Percentiles rank a stretch among this genome's conserved stretches.
phyloP scores from a whole-genome alignment of 2,113 vertebrate genomes.

The Cheilinus undulatus region DNA sequence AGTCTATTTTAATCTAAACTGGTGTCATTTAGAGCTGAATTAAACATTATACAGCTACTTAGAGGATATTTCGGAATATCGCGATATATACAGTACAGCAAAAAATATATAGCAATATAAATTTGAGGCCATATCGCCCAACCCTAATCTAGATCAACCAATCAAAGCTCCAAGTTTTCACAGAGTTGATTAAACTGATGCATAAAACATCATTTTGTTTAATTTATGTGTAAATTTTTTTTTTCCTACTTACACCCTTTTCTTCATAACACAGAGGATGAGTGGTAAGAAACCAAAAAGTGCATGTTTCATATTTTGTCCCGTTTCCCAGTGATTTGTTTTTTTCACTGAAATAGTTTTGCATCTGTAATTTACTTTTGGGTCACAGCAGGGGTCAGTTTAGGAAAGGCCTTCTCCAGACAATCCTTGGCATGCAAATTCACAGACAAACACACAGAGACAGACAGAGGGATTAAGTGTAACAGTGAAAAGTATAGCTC shows the following conservation, averaged over 20 bases:
- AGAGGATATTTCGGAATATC: too few relatives aligned
- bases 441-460: neutral
- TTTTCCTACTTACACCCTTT: conserved; percentile 1
- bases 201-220: neutral
- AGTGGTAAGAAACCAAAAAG: neutral
- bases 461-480: neutral
- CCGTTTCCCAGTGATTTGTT: neutral
- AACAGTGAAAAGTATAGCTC: neutral
- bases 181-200: too few relatives aligned
- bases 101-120: too few relatives aligned
- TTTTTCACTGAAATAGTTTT: conserved; percentile 9
- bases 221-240: neutral
- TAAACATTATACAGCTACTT: too few relatives aligned
- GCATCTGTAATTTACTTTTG: conserved; percentile 28
- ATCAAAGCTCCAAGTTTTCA: too few relatives aligned
- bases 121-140: too few relatives aligned
- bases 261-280: neutral
- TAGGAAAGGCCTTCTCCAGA: conserved; percentile 7
- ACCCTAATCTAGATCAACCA: too few relatives aligned
- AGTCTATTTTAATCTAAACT: too few relatives aligned
- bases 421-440: conserved; percentile 15
- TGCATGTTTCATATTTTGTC: neutral
- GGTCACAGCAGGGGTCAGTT: conserved; percentile 23
- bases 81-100: too few relatives aligned
- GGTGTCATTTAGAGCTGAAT: too few relatives aligned